Base-by-base conservation (phyloP, 2,888 invertebrate genomes). In the Eustalomyia histrio region DNA sequence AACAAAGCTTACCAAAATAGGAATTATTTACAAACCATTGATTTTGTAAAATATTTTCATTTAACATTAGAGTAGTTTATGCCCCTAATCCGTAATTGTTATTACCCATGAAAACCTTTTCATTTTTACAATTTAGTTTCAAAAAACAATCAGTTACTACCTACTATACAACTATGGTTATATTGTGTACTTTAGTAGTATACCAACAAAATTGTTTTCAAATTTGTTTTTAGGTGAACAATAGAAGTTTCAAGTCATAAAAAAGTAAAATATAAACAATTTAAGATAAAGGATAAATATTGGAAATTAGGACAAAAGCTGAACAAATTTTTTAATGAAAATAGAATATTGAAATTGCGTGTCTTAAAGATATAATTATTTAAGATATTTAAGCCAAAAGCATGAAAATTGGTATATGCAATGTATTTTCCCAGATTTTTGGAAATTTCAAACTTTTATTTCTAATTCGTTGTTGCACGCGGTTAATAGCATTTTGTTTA, bases 1-100 rank as follows among this genome's bases (percentile, higher is more conserved):
- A 67, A 67, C 72, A 78, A 4, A 61, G 71, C 67, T 69, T 67
- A 71, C 53, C 47, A 68, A 55, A 76, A 74, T 71, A 29, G 74
- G 67, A 71, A 75, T 78, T 78, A 78, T 81, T 78, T 75, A 65
- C 81, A 71, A 78, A 39, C 69, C 81, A 81, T 81, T 81, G 81
- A 74, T 74, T 78, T 75, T 63, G 57, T 58, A 75, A 78, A 71
- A 78, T 81, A 75, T 76, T 81, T 81, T 57, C 65, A 61, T 74
- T 74, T 50, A 74, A 50, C 47, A 69, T 69, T 60, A 58, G 35
- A 65, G 65, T 74, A 81, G 74, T 78, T 74, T 75, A 67, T 81
- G 74, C 43, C 71, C 71, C 57, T 78, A 81, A 78, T 81, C 69
- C 67, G 65, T 78, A 81, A 78, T 81, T 78, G 78, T 78, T 81